Evolutionary conservation across 2,113 vertebrate species (phyloP).

Genomic region (Gobius niger): DNA sequence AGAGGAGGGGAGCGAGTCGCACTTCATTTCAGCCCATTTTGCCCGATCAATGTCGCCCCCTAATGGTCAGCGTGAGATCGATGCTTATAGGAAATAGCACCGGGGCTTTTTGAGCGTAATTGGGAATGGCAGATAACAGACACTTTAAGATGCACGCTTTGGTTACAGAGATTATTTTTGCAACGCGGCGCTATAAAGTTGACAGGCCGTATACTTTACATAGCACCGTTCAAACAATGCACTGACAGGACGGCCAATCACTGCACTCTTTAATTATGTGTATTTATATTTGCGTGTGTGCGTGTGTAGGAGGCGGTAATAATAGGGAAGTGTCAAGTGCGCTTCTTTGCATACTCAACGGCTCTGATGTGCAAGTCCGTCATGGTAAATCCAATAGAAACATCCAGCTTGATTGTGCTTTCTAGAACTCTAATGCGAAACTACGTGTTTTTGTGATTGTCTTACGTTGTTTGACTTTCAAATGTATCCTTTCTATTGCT

Average conservation of each 20-base stretch:
- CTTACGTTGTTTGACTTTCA: too few relatives aligned
- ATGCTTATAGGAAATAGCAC: slow-evolving; percentile 13
- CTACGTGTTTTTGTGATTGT: too few relatives aligned
- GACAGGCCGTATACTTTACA: slow-evolving; percentile 40
- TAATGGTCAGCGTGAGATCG: slow-evolving; percentile 50
- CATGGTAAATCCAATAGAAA: too few relatives aligned
- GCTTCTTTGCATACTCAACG: slow-evolving; percentile 38
- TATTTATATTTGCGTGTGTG: slow-evolving; percentile 26
- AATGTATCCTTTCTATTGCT: too few relatives aligned
- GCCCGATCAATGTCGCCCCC: slow-evolving; percentile 71
- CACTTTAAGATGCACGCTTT: slow-evolving; percentile 41
- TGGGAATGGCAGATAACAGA: slow-evolving; percentile 45
- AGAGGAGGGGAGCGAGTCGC: slow-evolving; percentile 1
- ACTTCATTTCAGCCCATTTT: slow-evolving; percentile 48
- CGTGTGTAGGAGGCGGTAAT: slow-evolving; percentile 19
- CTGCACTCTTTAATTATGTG: slow-evolving; percentile 30
- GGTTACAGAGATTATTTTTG: slow-evolving; percentile 45
- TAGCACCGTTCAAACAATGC: slow-evolving; percentile 33
- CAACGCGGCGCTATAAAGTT: slow-evolving; percentile 32
- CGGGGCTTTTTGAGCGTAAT: slow-evolving; percentile 29
- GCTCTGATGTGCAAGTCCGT: neutral
- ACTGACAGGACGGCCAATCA: slow-evolving; percentile 19
- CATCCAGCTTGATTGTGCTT: too few relatives aligned
- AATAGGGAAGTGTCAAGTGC: slow-evolving; percentile 14
- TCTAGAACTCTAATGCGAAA: too few relatives aligned